Conservation (phyloP, 2,797 vertebrate genomes). For the Peromyscus attwateri region DNA sequence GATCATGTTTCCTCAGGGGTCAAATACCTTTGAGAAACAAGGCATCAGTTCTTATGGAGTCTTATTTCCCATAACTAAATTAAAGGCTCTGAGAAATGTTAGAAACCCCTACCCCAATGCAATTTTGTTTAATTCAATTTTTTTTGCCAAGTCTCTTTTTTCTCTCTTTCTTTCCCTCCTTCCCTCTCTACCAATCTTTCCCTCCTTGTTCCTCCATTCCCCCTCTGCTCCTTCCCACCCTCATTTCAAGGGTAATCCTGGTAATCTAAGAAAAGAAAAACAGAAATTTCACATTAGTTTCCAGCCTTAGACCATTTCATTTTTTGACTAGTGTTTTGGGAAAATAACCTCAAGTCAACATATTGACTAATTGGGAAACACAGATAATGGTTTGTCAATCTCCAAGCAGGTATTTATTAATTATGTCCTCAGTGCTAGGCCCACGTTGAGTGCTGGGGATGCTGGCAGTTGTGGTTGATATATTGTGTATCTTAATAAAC, state of each 20-base stretch:
- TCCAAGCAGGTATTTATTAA: not conserved
- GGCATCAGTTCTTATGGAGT: not conserved
- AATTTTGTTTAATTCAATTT: conserved; percentile 17
- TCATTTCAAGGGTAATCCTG: not conserved
- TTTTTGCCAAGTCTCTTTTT: not conserved
- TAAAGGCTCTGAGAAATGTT: not conserved
- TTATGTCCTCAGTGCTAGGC: not conserved
- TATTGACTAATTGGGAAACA: conserved; percentile 1
- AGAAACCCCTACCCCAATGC: not conserved
- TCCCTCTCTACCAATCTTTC: not conserved
- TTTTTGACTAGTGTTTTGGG: not conserved
- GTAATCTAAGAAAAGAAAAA: conserved; percentile 4
- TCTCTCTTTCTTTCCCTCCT: accelerated
- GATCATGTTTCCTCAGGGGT: not conserved
- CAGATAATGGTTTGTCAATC: not conserved
- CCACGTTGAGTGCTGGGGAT: not conserved
- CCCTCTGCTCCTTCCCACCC: too few relatives aligned
- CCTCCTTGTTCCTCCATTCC: not conserved
- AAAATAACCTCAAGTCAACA: not conserved
- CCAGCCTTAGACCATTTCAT: not conserved
- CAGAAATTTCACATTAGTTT: not conserved
- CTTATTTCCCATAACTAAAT: not conserved
- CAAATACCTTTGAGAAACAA: conserved; percentile 18
- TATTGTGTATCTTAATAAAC: too few relatives aligned
- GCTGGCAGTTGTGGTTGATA: too few relatives aligned